These are phyloP conservation scores for Anhinga rufa DNA, from an alignment of 2,113 vertebrate species.

Conservation along the genomic window DNA sequence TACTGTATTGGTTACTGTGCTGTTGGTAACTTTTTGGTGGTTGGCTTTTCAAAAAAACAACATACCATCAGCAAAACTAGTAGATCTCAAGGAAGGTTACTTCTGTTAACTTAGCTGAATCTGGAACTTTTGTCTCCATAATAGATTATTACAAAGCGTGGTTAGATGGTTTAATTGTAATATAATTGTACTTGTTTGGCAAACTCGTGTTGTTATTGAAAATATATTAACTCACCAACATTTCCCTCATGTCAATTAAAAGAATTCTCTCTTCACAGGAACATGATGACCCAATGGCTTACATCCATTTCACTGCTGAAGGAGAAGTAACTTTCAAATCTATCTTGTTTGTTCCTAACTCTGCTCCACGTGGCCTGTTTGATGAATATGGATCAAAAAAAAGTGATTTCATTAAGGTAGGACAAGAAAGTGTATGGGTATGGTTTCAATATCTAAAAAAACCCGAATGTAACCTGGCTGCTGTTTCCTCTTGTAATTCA, in stretches of 20 bases:
- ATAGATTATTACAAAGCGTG: not conserved
- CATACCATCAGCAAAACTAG: too few relatives aligned
- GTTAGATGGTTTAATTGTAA: not conserved
- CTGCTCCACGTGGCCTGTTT: constrained; percentile 93
- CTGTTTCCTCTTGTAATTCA: constrained; percentile 45
- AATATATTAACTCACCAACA: not conserved
- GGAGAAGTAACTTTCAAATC: constrained; percentile 98
- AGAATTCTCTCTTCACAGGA: constrained; percentile 73
- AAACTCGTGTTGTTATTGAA: fast-evolving
- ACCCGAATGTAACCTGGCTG: not conserved
- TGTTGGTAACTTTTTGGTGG: not conserved
- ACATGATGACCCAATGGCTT: constrained; percentile 85
- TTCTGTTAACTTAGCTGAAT: not conserved
- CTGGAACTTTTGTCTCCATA: not conserved
- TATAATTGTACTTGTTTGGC: not conserved
- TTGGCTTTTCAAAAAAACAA: not conserved
- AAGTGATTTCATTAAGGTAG: constrained; percentile 97
- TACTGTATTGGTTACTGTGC: not conserved
- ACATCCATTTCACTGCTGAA: constrained; percentile 98
- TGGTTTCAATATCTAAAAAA: not conserved
- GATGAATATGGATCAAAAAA: constrained; percentile 98
- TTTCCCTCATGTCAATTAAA: not conserved
- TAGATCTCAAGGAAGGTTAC: not conserved
- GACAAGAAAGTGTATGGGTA: not conserved
- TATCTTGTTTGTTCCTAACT: constrained; percentile 91